Conservation (phyloP, 2,888 invertebrate genomes). For the Drosophila villosipedis region DNA sequence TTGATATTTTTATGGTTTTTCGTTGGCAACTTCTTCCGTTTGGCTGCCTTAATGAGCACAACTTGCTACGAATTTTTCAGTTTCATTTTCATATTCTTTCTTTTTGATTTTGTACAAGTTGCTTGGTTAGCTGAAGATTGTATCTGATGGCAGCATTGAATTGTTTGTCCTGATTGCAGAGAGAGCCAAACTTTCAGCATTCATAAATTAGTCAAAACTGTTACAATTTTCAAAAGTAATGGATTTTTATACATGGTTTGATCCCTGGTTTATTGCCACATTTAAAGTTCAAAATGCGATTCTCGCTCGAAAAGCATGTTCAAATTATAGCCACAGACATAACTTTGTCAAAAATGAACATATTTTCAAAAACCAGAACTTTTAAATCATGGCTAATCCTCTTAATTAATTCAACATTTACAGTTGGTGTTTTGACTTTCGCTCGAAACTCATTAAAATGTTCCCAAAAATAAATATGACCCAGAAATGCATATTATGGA, state of each 20-base stretch:
- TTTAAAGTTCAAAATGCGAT: not conserved
- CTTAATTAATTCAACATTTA: not conserved
- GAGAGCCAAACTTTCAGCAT: slow-evolving; percentile 4
- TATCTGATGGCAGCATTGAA: slow-evolving; percentile 27
- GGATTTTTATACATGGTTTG: not conserved
- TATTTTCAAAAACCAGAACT: not conserved
- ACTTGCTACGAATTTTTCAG: slow-evolving; percentile 40
- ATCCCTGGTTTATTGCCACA: not conserved
- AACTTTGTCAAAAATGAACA: not conserved
- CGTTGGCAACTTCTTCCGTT: slow-evolving; percentile 38
- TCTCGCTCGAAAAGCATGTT: not conserved
- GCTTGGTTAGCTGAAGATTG: slow-evolving; percentile 19
- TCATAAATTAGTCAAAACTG: not conserved
- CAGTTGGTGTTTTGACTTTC: not conserved
- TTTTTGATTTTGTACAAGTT: slow-evolving; percentile 12
- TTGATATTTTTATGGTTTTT: slow-evolving; percentile 63
- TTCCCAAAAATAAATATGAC: not conserved
- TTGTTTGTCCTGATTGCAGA: slow-evolving; percentile 13
- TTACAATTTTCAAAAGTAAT: not conserved
- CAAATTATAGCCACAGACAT: not conserved
- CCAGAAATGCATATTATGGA: not conserved
- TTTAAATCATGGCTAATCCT: not conserved
- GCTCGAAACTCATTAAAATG: not conserved
- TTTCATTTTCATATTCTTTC: slow-evolving; percentile 7
- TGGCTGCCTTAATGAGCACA: slow-evolving; percentile 62